phyloP scores from a whole-genome alignment of 2,113 vertebrate genomes.

The Pandion haliaetus region DNA sequence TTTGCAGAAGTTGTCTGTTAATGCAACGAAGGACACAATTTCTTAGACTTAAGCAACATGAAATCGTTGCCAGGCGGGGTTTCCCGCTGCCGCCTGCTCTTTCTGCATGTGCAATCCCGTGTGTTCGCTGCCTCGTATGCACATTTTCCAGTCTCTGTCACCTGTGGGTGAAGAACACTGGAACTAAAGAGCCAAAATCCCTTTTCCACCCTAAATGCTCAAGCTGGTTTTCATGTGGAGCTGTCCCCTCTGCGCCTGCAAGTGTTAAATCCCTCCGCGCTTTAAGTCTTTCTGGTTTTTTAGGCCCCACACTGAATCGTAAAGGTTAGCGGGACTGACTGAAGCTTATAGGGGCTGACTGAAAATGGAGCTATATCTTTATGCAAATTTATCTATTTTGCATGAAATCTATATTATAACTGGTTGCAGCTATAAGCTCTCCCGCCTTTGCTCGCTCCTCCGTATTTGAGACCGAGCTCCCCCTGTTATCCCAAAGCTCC shows the following conservation, averaged over 20 bases:
- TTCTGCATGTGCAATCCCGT: rapidly evolving
- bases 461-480: not conserved
- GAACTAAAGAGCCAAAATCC: not conserved
- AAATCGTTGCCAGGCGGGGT: rapidly evolving
- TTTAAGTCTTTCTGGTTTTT: not conserved
- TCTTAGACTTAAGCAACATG: not conserved
- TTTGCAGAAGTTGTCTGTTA: constrained; percentile 6
- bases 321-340: not conserved
- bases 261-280: not conserved
- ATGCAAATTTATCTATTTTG: not conserved
- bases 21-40: not conserved
- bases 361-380: not conserved
- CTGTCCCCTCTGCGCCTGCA: rapidly evolving
- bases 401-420: not conserved
- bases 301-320: not conserved
- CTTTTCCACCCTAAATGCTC: not conserved
- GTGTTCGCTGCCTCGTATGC: rapidly evolving
- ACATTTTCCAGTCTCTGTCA: not conserved
- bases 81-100: not conserved
- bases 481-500: not conserved
- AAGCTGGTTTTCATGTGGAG: rapidly evolving
- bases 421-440: not conserved
- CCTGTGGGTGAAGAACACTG: not conserved
- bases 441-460: not conserved
- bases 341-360: not conserved